A percentile compares a stretch with the other conserved stretches of the same genome.
phyloP scores from a whole-genome alignment of 2,888 invertebrate genomes.

The Agrochola macilenta region DNA sequence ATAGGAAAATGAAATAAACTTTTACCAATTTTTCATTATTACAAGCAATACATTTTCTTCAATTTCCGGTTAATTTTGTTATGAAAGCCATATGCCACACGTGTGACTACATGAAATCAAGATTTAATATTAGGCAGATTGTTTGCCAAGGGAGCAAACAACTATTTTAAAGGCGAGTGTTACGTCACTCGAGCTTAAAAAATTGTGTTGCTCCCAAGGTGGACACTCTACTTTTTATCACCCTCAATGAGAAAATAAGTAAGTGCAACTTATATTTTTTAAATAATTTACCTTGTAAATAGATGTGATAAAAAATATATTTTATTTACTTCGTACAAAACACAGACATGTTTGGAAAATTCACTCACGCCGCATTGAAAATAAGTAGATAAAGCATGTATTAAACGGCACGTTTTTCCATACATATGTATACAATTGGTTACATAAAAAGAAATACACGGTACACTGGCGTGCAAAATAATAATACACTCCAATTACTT shows the following conservation, averaged over 20 bases:
- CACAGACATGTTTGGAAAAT: constrained; percentile 28
- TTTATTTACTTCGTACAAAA: background rate
- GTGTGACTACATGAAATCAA: too few species aligned
- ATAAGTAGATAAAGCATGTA: constrained; percentile 35
- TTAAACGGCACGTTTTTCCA: constrained; percentile 43
- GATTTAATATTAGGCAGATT: too few species aligned
- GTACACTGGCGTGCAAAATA: constrained; percentile 34
- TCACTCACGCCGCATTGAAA: constrained; percentile 27
- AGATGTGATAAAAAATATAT: background rate
- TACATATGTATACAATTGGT: constrained; percentile 18
- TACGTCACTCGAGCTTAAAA: too few species aligned
- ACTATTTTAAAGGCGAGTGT: too few species aligned
- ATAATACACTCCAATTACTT: constrained; percentile 1
- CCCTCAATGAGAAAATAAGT: too few species aligned
- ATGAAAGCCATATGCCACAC: background rate
- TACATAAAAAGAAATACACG: constrained; percentile 23
- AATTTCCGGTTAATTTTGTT: background rate
- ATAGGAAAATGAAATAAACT: background rate
- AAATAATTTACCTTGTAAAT: too few species aligned
- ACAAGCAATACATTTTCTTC: background rate
- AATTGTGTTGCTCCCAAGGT: too few species aligned
- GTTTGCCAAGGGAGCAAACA: too few species aligned
- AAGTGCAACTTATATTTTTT: too few species aligned
- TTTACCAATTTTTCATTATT: background rate
- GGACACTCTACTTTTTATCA: too few species aligned